Evolutionary conservation across 92 coral and sea anemone species (phyloP), one percentile per base, ranked within the genome.

Genomic region (Paragorgia papillata): DNA sequence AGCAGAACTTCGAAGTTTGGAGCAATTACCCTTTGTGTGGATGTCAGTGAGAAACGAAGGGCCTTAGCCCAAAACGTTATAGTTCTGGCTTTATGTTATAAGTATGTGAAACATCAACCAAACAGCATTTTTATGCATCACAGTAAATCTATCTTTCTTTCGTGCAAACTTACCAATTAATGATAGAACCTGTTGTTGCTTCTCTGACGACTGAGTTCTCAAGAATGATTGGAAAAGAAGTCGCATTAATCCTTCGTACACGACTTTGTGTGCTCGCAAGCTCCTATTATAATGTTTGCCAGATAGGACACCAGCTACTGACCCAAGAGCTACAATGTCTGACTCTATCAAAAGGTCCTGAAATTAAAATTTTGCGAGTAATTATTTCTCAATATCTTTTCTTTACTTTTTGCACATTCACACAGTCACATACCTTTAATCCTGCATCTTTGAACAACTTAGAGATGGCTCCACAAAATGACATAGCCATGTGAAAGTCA

Each of bases 281-380:
- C 69, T 83, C 22, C 81, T 67, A 73, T 86, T 85, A 64, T 82
- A 86, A 43, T 46, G 73, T 18, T 73, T 71, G 5, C 90, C 87
- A 1, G 71, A 74, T 9, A 82, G 70, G 25, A 76, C 81, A 12
- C 81, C 73, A 31, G 84, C 1, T 50, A 86, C 83, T 24, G 90
- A 86, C 3, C 90, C 84, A n/a, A 69, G 81, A 1, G 87, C 83
- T 6, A 86, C 73, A n/a, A 86, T 79, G 4, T 82, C 84, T 19
- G 90, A 67, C 57, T 86, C 90, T 18, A 83, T 57, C 30, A 65
- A 80, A 22, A 87, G 7, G 67, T 87, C 88, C 80, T 25, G 35
- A 60, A 60, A 26, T 7, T 0, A 60, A 26, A 20, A 8, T 20
- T 20, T 20, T 28, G 10, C 10, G 67, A 25, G 32, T 26, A 25